Conservation (phyloP, 2,113 vertebrate species). For the Anolis carolinensis region DNA sequence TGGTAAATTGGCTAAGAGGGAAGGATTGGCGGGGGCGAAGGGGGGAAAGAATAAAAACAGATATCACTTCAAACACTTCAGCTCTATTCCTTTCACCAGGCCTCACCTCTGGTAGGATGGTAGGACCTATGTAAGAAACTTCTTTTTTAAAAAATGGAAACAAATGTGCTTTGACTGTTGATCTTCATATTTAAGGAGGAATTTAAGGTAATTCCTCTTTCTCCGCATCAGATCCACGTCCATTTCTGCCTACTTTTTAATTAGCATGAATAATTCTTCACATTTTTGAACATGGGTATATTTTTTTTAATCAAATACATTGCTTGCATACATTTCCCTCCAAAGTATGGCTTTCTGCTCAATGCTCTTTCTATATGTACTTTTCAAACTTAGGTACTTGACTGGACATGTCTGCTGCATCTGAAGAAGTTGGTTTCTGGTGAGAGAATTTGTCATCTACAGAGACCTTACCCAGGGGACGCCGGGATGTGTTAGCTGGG, state of each 20-base stretch:
- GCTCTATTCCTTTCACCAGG: not conserved
- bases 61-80: not conserved
- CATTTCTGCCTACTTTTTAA: not conserved
- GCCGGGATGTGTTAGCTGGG: too few relatives aligned
- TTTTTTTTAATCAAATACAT: not conserved
- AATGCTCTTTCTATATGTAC: not conserved
- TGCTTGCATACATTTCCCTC: not conserved
- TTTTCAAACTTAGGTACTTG: not conserved
- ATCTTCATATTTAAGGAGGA: not conserved
- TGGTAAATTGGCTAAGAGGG: constrained; percentile 54
- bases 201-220: too few relatives aligned
- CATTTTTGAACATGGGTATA: not conserved
- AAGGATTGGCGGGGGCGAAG: not conserved
- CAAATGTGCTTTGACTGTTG: not conserved
- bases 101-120: not conserved
- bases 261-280: not conserved
- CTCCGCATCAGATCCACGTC: not conserved
- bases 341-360: not conserved
- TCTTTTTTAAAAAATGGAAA: too few relatives aligned
- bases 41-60: constrained; percentile 2
- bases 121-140: not conserved
- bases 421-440: too few relatives aligned
- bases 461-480: too few relatives aligned
- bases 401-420: too few relatives aligned
- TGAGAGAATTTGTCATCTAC: too few relatives aligned